Base-by-base conservation (phyloP, 2,113 vertebrate genomes). In the Nibea albiflora region DNA sequence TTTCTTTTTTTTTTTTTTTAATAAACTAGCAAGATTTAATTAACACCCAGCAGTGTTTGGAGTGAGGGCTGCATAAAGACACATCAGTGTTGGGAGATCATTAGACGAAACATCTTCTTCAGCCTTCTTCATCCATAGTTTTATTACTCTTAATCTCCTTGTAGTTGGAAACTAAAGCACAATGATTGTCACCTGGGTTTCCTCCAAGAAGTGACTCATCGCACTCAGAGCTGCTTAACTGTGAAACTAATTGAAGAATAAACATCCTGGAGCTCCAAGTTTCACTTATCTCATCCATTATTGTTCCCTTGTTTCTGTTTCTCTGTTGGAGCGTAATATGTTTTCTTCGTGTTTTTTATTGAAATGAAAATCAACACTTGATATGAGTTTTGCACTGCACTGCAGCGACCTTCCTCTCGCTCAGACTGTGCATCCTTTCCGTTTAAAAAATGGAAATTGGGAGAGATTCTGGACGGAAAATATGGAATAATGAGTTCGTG, bases 171-270 rank as follows among this genome's bases (percentile, higher is more conserved):
- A 83, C 35, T 81, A 60, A 81, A 87, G 72, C 62, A 53, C 4
- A 52, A 46, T 73, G 53, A 84, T 76, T 74, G 56, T 50, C 9
- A 3, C 19, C 12, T 11, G 7, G 9, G 24, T 73, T 85, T 71
- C 47, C 28, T 54, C 20, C 8, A 31, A 67, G 54, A 62, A 3
- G 12, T 39, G 12, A 63, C 65, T 80, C 73, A 80, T 60, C 46
- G 57, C 14, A 54, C 46, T 68, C 1, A 3, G 20, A 71, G 35
- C 63, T 68, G 11, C 76, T 81, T 58, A 69, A 31, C 49, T 62
- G 24, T 84, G 60, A 78, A 85, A 77, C 54, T 64, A 71, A 85
- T 75, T 74, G 61, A 74, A 79, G 63, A 76, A 47, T 22, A 85
- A 81, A 78, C 24, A 57, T 77, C 57, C 66, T 20, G 4, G 46